phyloP scores from a whole-genome alignment of 2,888 invertebrate species.

The Dinocampus coccinellae region DNA sequence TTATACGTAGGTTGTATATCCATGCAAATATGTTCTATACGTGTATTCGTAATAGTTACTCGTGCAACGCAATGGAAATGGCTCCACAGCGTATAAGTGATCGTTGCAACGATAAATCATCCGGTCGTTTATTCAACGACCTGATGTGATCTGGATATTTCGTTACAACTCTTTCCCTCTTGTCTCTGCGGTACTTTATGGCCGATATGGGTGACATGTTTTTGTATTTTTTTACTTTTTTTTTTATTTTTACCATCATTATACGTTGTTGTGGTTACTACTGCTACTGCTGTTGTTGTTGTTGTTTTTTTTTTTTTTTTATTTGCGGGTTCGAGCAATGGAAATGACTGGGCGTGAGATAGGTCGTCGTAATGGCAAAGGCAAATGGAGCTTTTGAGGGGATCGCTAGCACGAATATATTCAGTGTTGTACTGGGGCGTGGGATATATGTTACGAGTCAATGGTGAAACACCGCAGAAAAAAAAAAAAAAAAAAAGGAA shows the following conservation, averaged over 20 bases:
- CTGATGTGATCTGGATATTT: slow-evolving; percentile 29
- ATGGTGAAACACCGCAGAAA: slow-evolving; percentile 1
- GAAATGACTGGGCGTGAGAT: slow-evolving; percentile 26
- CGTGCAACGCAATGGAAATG: slow-evolving; percentile 40
- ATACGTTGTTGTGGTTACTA: too few relatives aligned
- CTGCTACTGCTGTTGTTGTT: background rate
- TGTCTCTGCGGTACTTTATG: slow-evolving; percentile 26
- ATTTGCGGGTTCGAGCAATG: slow-evolving; percentile 4
- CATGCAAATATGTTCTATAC: slow-evolving; percentile 13
- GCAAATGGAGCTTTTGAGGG: slow-evolving; percentile 6
- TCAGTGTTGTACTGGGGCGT: slow-evolving; percentile 7
- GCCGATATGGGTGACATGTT: slow-evolving; percentile 15
- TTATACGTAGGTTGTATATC: background rate
- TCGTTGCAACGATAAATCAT: slow-evolving; percentile 46
- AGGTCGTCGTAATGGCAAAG: slow-evolving; percentile 8
- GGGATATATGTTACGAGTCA: background rate
- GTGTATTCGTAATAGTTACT: slow-evolving; percentile 11
- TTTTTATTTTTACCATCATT: too few relatives aligned
- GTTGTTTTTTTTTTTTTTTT: slow-evolving; percentile 12
- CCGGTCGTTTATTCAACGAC: slow-evolving; percentile 43
- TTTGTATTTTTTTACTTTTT: slow-evolving; percentile 21
- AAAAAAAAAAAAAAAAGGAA: slow-evolving; percentile 17
- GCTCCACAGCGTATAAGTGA: slow-evolving; percentile 33
- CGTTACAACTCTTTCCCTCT: slow-evolving; percentile 3
- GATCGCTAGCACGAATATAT: background rate